phyloP scores from a whole-genome alignment of 2,113 vertebrate genomes.

The Caracal caracal region DNA sequence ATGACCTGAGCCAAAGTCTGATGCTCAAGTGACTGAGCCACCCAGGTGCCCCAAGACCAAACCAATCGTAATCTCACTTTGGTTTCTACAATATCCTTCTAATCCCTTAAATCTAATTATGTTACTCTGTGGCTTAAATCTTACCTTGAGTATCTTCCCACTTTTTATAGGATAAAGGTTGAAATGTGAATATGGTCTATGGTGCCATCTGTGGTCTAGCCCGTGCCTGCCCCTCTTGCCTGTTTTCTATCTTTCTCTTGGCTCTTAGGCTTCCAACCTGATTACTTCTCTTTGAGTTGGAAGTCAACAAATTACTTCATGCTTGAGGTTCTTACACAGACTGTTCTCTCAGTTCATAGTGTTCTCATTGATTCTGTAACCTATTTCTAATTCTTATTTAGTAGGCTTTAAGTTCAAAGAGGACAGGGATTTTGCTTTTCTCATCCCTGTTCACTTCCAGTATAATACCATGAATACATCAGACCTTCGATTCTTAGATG shows the following conservation, averaged over 20 bases:
- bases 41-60: background rate
- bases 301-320: background rate
- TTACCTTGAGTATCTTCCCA: background rate
- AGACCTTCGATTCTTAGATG: background rate
- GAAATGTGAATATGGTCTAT: background rate
- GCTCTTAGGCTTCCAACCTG: background rate
- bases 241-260: background rate
- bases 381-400: background rate
- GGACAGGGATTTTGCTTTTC: background rate
- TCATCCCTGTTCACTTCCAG: background rate
- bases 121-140: background rate
- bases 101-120: background rate
- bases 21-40: too few species aligned
- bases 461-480: background rate
- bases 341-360: background rate
- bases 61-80: background rate
- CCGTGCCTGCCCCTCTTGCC: background rate
- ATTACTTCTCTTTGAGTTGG: background rate
- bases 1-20: too few species aligned
- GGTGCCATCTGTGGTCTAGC: background rate
- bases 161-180: background rate
- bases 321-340: background rate
- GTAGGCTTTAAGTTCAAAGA: background rate
- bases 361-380: background rate
- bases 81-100: background rate